Evolutionary conservation across 2,113 vertebrate species (phyloP).

Genomic region (Callaeas wilsoni): DNA sequence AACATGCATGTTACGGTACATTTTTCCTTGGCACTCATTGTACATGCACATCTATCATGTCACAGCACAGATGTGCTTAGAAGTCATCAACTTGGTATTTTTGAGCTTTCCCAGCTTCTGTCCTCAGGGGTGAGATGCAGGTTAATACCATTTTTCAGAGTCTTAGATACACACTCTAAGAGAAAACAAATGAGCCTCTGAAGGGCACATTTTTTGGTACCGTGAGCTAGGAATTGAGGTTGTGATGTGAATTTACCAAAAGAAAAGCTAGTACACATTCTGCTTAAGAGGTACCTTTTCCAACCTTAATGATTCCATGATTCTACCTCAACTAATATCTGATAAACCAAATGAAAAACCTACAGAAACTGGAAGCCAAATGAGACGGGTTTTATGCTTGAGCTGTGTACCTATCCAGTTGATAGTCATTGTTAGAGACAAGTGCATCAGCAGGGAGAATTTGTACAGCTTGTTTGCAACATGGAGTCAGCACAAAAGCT

Average conservation of each 20-base stretch:
- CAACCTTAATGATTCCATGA: not conserved
- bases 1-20: rapidly evolving
- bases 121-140: not conserved
- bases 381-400: not conserved
- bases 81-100: not conserved
- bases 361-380: not conserved
- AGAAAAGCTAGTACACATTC: not conserved
- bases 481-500: constrained; percentile 34
- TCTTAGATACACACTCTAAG: not conserved
- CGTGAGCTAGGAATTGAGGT: not conserved
- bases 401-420: not conserved
- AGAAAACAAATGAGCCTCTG: not conserved
- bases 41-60: not conserved
- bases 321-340: not conserved
- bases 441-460: not conserved
- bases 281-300: not conserved
- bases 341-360: not conserved
- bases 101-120: not conserved
- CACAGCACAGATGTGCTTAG: not conserved
- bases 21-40: not conserved
- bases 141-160: not conserved
- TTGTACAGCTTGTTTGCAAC: constrained; percentile 32
- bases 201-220: not conserved
- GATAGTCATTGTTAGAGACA: not conserved
- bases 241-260: not conserved